phyloP scores from a whole-genome alignment of 2,113 vertebrate genomes.

The Scortum barcoo region DNA sequence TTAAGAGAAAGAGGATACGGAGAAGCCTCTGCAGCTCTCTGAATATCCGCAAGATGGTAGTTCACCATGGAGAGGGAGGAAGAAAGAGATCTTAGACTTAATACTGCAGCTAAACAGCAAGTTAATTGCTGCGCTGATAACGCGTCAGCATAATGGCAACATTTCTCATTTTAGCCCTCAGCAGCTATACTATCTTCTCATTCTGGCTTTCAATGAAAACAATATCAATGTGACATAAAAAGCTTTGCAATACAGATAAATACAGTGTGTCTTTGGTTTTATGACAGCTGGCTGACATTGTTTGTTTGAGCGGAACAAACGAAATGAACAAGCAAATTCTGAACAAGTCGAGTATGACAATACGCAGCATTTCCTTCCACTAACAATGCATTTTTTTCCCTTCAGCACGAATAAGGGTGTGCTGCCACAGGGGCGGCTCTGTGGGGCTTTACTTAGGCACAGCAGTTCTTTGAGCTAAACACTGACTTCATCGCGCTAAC shows the following conservation, averaged over 20 bases:
- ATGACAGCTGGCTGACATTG: not conserved
- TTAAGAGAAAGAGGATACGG: conserved; percentile 58
- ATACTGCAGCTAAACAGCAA: conserved; percentile 20
- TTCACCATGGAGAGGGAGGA: conserved; percentile 12
- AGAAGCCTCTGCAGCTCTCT: conserved; percentile 53
- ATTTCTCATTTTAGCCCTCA: conserved; percentile 34
- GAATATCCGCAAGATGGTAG: conserved; percentile 43
- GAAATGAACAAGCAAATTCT: not conserved
- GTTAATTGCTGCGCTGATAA: conserved; percentile 59
- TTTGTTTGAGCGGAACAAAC: not conserved
- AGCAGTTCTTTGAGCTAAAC: not conserved
- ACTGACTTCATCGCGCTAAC: too few species aligned
- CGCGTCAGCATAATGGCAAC: conserved; percentile 27
- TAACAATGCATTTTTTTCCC: not conserved
- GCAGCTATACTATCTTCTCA: conserved; percentile 31
- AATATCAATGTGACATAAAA: conserved; percentile 15
- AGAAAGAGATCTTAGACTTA: conserved; percentile 42
- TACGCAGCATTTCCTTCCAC: not conserved
- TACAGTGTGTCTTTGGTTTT: not conserved
- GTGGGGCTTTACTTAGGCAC: not conserved
- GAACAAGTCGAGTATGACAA: conserved; percentile 10
- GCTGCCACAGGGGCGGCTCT: not conserved
- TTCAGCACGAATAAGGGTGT: not conserved
- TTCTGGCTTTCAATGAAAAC: conserved; percentile 32
- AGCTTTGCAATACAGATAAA: conserved; percentile 8